Evolutionary conservation across 2,888 invertebrate genomes (phyloP).

Genomic region (Selenia dentaria): DNA sequence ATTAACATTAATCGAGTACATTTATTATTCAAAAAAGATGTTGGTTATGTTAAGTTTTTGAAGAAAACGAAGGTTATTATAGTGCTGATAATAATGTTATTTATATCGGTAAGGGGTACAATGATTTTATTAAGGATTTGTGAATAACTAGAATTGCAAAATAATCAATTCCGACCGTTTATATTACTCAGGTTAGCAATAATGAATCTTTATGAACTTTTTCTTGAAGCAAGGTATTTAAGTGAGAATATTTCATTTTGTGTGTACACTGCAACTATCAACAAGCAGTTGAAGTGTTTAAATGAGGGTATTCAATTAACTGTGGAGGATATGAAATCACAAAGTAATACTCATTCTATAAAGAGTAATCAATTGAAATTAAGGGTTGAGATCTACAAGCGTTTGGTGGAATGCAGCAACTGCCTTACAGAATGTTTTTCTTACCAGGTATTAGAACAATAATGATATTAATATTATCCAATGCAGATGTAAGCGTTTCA

Average conservation of each 20-base stretch:
- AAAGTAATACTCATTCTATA: too few species aligned
- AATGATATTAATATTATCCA: too few species aligned
- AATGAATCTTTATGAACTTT: background rate
- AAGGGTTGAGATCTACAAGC: background rate
- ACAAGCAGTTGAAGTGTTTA: background rate
- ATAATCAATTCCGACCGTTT: background rate
- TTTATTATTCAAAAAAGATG: background rate
- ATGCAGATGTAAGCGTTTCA: too few species aligned
- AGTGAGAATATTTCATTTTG: background rate
- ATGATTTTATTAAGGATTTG: background rate
- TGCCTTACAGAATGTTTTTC: constrained; percentile 1
- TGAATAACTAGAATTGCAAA: too few species aligned
- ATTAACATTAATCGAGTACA: background rate
- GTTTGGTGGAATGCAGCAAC: background rate
- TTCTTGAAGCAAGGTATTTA: constrained; percentile 2
- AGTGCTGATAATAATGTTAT: background rate
- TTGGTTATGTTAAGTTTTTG: background rate
- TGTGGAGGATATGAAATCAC: too few species aligned
- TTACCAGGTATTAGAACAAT: constrained; percentile 6
- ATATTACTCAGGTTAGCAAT: background rate
- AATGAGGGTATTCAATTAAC: background rate
- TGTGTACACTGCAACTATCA: background rate
- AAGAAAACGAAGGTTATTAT: background rate
- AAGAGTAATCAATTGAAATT: background rate
- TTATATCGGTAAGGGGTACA: background rate